These are phyloP conservation scores for Helicoverpa assulta DNA, from an alignment of 2,888 invertebrate genomes.

Conservation along the genomic window DNA sequence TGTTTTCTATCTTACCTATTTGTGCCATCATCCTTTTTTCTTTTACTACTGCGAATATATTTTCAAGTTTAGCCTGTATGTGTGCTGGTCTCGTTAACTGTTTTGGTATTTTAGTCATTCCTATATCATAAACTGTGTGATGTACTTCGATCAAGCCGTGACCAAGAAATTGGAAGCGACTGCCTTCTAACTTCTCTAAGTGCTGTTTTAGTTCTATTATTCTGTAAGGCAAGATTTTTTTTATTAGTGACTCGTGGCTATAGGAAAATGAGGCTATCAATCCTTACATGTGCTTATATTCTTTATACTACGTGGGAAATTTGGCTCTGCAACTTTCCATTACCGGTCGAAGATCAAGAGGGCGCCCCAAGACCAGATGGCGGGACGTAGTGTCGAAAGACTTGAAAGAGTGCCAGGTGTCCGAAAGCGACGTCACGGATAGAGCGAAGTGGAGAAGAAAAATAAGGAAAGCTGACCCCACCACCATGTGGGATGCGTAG, in stretches of 20 bases:
- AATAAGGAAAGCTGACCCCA: too few relatives aligned
- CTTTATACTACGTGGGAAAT: too few relatives aligned
- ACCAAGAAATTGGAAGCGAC: constrained; percentile 71
- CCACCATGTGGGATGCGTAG: too few relatives aligned
- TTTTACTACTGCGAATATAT: constrained; percentile 63
- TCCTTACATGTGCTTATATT: too few relatives aligned
- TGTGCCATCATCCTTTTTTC: constrained; percentile 57
- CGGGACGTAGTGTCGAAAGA: too few relatives aligned
- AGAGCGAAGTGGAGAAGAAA: too few relatives aligned
- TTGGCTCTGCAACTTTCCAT: too few relatives aligned
- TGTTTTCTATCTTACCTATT: constrained; percentile 23
- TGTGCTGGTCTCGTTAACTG: constrained; percentile 64
- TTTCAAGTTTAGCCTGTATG: constrained; percentile 64
- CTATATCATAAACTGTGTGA: constrained; percentile 71
- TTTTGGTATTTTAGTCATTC: constrained; percentile 66
- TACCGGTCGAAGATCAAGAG: too few relatives aligned
- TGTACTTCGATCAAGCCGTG: constrained; percentile 69
- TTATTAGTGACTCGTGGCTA: neutral
- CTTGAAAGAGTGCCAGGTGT: too few relatives aligned
- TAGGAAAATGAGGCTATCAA: too few relatives aligned
- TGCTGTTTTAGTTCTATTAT: constrained; percentile 78
- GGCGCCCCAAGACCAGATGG: too few relatives aligned
- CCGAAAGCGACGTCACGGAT: too few relatives aligned
- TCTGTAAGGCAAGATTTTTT: constrained; percentile 61
- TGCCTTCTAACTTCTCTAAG: constrained; percentile 73